Conservation (phyloP, 1,140 invertebrate genomes). For the Macrosteles quadrilineatus region DNA sequence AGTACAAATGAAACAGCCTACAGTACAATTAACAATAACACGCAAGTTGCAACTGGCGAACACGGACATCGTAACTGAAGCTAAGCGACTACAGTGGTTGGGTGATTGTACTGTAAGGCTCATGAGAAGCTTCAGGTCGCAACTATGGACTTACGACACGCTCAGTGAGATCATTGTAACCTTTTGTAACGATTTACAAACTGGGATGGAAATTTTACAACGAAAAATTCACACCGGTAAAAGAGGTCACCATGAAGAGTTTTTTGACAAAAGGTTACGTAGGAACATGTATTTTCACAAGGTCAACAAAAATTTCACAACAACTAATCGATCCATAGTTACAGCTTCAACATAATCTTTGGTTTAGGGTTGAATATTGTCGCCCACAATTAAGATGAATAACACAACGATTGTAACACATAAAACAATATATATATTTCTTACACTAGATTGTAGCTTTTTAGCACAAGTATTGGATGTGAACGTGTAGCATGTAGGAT, state of each 20-base stretch:
- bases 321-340: conserved; percentile 19
- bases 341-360: conserved; percentile 26
- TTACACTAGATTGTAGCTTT: neutral
- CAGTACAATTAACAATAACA: conserved; percentile 21
- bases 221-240: neutral
- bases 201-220: neutral
- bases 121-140: neutral
- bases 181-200: neutral
- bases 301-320: neutral
- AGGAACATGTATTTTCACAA: conserved; percentile 15
- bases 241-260: neutral
- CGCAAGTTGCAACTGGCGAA: conserved; percentile 1
- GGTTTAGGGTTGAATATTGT: conserved; percentile 25
- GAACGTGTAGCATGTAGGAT: neutral
- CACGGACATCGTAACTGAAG: neutral
- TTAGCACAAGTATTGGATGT: neutral
- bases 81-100: neutral
- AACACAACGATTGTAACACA: conserved; percentile 17
- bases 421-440: conserved; percentile 11
- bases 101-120: conserved; percentile 6
- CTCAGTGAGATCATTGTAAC: conserved; percentile 4
- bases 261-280: conserved; percentile 7
- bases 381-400: conserved; percentile 27
- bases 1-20: conserved; percentile 25
- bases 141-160: conserved; percentile 14